Evolutionary conservation across 2,888 invertebrate genomes (phyloP).

Genomic region (Acholoe squamosa): DNA sequence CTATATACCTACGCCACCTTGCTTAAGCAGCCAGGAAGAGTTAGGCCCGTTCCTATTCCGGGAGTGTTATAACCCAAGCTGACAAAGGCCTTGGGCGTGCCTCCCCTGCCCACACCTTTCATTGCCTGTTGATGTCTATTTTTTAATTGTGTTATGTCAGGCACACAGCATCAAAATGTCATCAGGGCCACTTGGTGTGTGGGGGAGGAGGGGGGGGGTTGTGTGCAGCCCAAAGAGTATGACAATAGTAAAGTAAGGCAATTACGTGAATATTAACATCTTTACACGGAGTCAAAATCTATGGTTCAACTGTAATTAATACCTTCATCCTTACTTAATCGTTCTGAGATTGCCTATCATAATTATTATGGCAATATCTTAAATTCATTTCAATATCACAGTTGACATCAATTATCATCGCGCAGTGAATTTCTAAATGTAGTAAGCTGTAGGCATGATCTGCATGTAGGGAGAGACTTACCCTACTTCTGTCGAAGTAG

Average conservation of each 20-base stretch:
- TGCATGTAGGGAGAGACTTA: too few species aligned
- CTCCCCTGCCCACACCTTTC: not conserved
- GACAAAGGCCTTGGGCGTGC: not conserved
- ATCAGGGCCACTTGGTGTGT: not conserved
- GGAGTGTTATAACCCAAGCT: not conserved
- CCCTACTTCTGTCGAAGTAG: too few species aligned
- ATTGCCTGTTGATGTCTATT: not conserved
- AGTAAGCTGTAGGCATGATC: too few species aligned
- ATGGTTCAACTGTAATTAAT: not conserved
- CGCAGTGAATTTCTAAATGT: too few species aligned
- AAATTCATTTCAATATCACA: too few species aligned
- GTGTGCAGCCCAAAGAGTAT: too few species aligned
- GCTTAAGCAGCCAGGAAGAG: not conserved
- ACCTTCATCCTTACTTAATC: too few species aligned
- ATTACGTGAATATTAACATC: not conserved
- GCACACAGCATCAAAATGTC: not conserved
- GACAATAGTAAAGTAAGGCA: not conserved
- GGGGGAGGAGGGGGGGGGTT: not conserved
- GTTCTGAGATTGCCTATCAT: too few species aligned
- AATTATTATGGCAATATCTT: too few species aligned
- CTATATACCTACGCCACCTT: too few species aligned
- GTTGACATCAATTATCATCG: too few species aligned
- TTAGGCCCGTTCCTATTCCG: not conserved
- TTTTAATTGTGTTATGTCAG: not conserved
- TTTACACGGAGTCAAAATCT: not conserved